These are phyloP conservation scores for Cloeon dipterum DNA, from an alignment of 2,888 invertebrate genomes.

Conservation along the genomic window DNA sequence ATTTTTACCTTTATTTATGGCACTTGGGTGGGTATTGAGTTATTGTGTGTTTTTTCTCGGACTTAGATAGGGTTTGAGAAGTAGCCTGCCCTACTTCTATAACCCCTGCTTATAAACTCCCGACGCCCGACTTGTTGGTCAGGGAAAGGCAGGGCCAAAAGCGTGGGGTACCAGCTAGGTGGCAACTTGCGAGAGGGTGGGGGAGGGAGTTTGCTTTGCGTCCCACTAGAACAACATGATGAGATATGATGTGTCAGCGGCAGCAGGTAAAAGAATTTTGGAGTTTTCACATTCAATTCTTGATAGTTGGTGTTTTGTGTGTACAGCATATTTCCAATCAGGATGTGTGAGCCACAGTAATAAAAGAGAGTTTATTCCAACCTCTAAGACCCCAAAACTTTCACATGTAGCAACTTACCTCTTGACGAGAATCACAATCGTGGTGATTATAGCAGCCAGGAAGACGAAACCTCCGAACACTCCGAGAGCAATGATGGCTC, in stretches of 20 bases:
- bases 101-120: conserved; percentile 52
- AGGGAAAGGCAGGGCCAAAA: conserved; percentile 76
- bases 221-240: conserved; percentile 17
- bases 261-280: background rate
- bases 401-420: conserved; percentile 34
- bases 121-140: conserved; percentile 79
- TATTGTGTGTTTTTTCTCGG: conserved; percentile 20
- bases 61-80: conserved; percentile 70
- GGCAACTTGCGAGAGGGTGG: conserved; percentile 28
- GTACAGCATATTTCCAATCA: too few species aligned
- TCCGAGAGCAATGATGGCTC: conserved; percentile 69
- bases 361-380: too few species aligned
- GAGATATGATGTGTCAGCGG: background rate
- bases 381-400: too few species aligned
- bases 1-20: too few species aligned
- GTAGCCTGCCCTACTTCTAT: conserved; percentile 59
- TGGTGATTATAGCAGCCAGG: conserved; percentile 69
- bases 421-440: conserved; percentile 64
- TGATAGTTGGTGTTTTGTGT: too few species aligned
- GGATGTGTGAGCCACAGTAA: too few species aligned
- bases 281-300: background rate
- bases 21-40: too few species aligned
- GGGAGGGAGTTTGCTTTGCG: conserved; percentile 20
- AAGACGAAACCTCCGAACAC: conserved; percentile 83
- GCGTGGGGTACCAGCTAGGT: conserved; percentile 23